Conservation (phyloP, 2,888 invertebrate genomes). For the Halictus quadricinctus region DNA sequence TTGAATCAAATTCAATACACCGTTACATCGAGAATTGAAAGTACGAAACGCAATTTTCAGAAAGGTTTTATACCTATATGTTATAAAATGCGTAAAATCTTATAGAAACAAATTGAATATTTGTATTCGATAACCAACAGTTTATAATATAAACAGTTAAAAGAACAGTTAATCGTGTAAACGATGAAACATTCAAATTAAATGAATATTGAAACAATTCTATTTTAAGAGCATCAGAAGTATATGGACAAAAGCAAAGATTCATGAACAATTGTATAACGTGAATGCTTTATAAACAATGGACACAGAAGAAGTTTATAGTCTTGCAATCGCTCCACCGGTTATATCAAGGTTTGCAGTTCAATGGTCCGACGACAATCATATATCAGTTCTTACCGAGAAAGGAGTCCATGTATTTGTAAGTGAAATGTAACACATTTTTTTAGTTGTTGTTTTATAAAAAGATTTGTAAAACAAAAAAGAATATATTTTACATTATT, state of each 20-base stretch:
- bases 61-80: neutral
- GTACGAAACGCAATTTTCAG: neutral
- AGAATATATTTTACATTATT: slow-evolving; percentile 27
- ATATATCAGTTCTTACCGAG: slow-evolving; percentile 78
- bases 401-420: slow-evolving; percentile 80
- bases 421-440: slow-evolving; percentile 64
- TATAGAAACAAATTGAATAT: neutral
- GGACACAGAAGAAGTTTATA: slow-evolving; percentile 70
- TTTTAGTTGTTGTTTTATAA: neutral
- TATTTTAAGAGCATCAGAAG: slow-evolving; percentile 1
- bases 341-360: slow-evolving; percentile 72
- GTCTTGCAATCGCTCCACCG: slow-evolving; percentile 68
- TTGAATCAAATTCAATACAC: neutral
- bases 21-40: neutral
- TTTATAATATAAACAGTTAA: neutral
- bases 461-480: slow-evolving; percentile 8
- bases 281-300: slow-evolving; percentile 24
- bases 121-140: neutral
- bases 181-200: neutral
- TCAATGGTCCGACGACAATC: slow-evolving; percentile 81
- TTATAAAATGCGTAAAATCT: neutral
- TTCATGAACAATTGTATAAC: neutral
- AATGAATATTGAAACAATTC: neutral
- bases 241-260: neutral
- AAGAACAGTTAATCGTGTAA: neutral